These are phyloP conservation scores for Hydroisotoma schaefferi DNA, from an alignment of 2,888 invertebrate species.

Conservation along the genomic window DNA sequence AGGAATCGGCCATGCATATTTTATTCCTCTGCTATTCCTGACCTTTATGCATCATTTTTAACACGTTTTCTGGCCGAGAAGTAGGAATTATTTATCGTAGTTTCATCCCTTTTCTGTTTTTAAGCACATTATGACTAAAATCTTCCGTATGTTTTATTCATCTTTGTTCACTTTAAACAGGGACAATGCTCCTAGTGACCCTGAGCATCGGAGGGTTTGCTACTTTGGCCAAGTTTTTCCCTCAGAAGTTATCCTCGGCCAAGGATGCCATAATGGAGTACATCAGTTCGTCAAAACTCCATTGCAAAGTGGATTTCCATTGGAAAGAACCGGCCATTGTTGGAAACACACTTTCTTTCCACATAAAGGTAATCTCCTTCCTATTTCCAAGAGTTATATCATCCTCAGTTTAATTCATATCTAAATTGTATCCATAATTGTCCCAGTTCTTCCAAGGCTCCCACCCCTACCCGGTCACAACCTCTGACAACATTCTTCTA, in stretches of 20 bases:
- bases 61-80: background rate
- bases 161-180: conserved; percentile 53
- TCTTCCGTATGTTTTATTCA: conserved; percentile 50
- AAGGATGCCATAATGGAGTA: conserved; percentile 84
- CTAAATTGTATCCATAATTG: conserved; percentile 9
- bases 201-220: conserved; percentile 84
- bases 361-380: conserved; percentile 64
- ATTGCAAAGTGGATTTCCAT: conserved; percentile 81
- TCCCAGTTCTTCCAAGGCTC: conserved; percentile 84
- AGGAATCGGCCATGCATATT: background rate
- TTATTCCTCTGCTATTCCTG: background rate
- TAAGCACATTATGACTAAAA: background rate
- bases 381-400: background rate
- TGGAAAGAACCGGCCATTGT: conserved; percentile 88
- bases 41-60: background rate
- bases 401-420: background rate
- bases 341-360: conserved; percentile 87
- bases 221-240: conserved; percentile 85
- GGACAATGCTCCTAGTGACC: conserved; percentile 85
- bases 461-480: conserved; percentile 89
- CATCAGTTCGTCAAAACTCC: conserved; percentile 80
- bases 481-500: conserved; percentile 83
- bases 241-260: conserved; percentile 76
- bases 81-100: background rate
- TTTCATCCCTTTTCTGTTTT: background rate